Evolutionary conservation across 2,797 vertebrate genomes (phyloP), one percentile per base, ranked within the genome.

Genomic region (Melopsittacus undulatus): DNA sequence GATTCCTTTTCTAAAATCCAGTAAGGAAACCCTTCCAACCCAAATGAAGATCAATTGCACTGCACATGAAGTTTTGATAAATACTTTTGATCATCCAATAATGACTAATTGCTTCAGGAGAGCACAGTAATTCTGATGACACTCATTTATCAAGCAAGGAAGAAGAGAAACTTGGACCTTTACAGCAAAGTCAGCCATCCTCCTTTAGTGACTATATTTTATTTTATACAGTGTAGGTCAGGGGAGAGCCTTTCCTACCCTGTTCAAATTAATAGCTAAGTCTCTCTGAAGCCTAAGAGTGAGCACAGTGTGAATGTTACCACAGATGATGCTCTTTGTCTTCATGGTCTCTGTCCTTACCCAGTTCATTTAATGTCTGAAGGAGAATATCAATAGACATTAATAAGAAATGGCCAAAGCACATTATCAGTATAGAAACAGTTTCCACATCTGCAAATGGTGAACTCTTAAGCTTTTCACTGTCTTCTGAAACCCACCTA

Each of bases 21-120:
- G 90, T 84, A 91, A 91, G 87, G 57, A 92, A 95, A 85, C 62
- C 76, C 82, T 94, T 96, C 89, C 90, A 95, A 83, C 45, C 69
- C 84, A 96, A 95, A 96, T 96, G 93, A 96, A 97, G 94, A 95
- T 96, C 95, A 94, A 95, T 96, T 0, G 10, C 94, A 83, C 48
- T 0, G 5, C 62, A 92, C 62, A 69, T 57, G 57, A 96, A 93
- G 87, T 80, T 92, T 91, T 96, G 94, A 97, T 95, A 89, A 96
- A 97, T 95, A 92, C 79, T 93, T 91, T 85, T 89, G 88, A 94
- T 96, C 64, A 63, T 83, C 86, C 92, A 89, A 64, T 95, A 95
- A 96, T 90, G 90, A 94, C 95, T 96, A 94, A 97, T 96, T 97
- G 45, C 78, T 95, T 82, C 61, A 85, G 81, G 78, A 80, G 48